These are phyloP conservation scores for Odontamblyopus lacepedii DNA, from an alignment of 2,797 vertebrate species.

Conservation along the genomic window DNA sequence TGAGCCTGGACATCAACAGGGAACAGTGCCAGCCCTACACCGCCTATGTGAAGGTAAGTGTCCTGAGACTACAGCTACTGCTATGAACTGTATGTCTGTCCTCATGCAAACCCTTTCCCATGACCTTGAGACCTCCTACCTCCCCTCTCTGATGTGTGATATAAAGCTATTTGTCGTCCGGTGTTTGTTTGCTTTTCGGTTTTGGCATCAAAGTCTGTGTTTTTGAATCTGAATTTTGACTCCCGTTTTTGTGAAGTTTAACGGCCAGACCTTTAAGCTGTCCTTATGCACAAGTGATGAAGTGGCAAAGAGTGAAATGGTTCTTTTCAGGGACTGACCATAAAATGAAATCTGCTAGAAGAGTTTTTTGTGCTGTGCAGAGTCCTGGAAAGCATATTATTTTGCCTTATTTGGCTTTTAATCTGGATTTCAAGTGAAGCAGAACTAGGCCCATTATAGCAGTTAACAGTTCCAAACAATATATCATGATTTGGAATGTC, in stretches of 20 bases:
- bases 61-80: conserved; percentile 7
- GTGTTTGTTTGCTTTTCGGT: conserved; percentile 39
- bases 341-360: background rate
- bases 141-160: conserved; percentile 36
- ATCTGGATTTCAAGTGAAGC: background rate
- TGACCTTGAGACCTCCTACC: conserved; percentile 36
- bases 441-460: background rate
- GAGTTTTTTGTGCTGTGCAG: background rate
- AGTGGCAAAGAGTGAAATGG: background rate
- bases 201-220: conserved; percentile 17
- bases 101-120: conserved; percentile 59
- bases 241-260: background rate
- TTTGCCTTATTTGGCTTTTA: too few species aligned
- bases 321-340: background rate
- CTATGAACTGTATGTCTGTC: conserved; percentile 27
- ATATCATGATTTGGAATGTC: background rate
- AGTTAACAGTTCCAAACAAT: background rate
- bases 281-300: background rate
- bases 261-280: background rate
- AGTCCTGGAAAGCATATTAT: background rate
- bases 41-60: conserved; percentile 90
- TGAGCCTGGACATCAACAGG: conserved; percentile 80
- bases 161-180: conserved; percentile 41
- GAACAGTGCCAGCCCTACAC: conserved; percentile 85
- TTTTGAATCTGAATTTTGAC: conserved; percentile 37